Evolutionary conservation across 2,113 vertebrate species (phyloP), one percentile per base, ranked within the genome.

Genomic region (Clarias batrachus): DNA sequence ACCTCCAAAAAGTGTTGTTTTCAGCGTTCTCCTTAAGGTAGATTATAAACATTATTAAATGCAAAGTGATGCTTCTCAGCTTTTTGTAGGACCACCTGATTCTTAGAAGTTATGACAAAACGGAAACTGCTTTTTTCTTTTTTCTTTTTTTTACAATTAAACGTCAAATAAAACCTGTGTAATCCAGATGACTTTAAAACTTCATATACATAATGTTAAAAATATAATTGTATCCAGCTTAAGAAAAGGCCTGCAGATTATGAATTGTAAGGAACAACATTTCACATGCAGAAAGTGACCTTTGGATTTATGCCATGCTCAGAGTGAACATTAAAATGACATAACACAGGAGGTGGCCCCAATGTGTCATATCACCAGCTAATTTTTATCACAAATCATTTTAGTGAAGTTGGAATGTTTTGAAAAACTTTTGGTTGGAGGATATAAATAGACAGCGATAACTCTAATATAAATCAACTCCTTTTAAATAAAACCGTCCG

Each of bases 271-370:
- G 21, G 21, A 63, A 27, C 74, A 23, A 78, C 10, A 25, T 41
- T 74, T 63, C 87, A n/a, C n/a, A 83, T 81, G 66, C 33, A 80
- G 41, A 41, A 30, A 25, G 52, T 73, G 88, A 88, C 73, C 84
- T 86, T 68, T 88, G 89, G 65, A 90, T 83, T 82, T 78, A 71
- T 86, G 80, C 33, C 82, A 82, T 87, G 85, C 82, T 21, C 13
- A 16, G 73, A 57, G 86, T 66, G 52, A 23, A 37, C 30, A 74
- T 90, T 83, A 89, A 73, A 57, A 86, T 82, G 91, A 93, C 48
- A 85, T 59, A 88, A 81, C 81, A 71, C 91, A 93, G 90, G 79
- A 68, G 63, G 6, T 0, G 10, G 5, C 81, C 68, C 33, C 77
- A 33, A 48, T 30, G 65, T 0, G 33, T 86, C 25, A 13, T 77